Evolutionary conservation across 1,140 invertebrate genomes (phyloP).

Genomic region (Bombus pyrosoma): DNA sequence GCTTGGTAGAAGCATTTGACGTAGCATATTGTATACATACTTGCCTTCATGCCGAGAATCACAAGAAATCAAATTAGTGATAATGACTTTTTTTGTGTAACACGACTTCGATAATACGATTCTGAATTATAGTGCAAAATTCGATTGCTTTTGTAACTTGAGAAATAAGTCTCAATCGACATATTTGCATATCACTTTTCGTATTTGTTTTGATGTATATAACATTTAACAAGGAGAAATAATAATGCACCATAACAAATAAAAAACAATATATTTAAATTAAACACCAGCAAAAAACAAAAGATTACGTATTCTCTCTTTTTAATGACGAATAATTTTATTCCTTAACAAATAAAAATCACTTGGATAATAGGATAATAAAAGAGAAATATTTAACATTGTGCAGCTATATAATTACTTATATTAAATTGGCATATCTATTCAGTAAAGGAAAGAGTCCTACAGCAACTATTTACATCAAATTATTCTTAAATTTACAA

Average conservation of each 20-base stretch:
- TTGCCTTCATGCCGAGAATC: too few relatives aligned
- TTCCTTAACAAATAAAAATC: neutral
- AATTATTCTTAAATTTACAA: neutral
- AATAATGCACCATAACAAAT: neutral
- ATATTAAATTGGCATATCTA: neutral
- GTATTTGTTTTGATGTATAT: neutral
- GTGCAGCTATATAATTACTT: neutral
- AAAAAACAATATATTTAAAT: slow-evolving; percentile 17
- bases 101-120: too few relatives aligned
- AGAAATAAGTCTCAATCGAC: neutral
- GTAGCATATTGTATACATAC: too few relatives aligned
- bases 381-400: neutral
- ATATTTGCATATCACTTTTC: neutral
- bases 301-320: neutral
- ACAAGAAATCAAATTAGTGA: too few relatives aligned
- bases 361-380: neutral
- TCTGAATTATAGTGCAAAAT: neutral
- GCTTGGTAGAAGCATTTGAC: too few relatives aligned
- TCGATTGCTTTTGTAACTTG: neutral
- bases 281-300: neutral
- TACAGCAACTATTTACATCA: neutral
- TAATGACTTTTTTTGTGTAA: too few relatives aligned
- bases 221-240: neutral
- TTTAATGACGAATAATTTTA: neutral
- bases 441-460: neutral